Evolutionary conservation across 2,113 vertebrate genomes (phyloP).

Genomic region (Hipposideros armiger): DNA sequence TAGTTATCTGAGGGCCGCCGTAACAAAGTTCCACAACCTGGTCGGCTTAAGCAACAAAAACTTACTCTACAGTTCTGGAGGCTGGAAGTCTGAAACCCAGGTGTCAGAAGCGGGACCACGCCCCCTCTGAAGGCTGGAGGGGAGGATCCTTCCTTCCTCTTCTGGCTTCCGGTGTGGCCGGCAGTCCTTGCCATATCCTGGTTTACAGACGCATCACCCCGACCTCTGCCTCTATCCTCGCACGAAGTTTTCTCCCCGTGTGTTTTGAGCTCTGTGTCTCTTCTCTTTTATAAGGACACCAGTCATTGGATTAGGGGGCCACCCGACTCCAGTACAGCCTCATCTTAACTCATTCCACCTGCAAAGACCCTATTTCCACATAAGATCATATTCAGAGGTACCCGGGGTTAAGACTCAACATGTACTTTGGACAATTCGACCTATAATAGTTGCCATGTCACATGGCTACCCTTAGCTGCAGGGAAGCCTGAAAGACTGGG

Average conservation of each 20-base stretch:
- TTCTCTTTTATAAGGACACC: neutral
- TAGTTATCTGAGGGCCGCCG: neutral
- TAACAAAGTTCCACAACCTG: neutral
- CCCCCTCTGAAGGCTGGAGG: neutral
- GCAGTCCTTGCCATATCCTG: neutral
- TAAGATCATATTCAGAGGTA: neutral
- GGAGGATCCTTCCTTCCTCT: too few species aligned
- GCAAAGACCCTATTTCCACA: neutral
- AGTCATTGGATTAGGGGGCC: neutral
- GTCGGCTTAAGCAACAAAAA: neutral
- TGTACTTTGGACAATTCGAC: neutral
- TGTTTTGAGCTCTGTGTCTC: neutral
- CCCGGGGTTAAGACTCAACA: neutral
- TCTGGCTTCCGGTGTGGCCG: neutral
- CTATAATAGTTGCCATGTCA: neutral
- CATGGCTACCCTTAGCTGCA: too few species aligned
- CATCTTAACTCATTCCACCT: neutral
- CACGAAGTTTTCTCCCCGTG: neutral
- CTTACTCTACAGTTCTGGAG: too few species aligned
- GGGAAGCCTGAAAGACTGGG: neutral
- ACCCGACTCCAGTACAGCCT: neutral
- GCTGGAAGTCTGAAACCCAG: too few species aligned
- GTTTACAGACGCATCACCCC: neutral
- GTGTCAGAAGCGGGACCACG: fast-evolving
- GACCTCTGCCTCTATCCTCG: neutral